Percentiles rank a stretch among this genome's conserved stretches.
These are phyloP conservation scores for Phrixothrix hirtus DNA, from an alignment of 2,888 invertebrate genomes.

Conservation along the genomic window DNA sequence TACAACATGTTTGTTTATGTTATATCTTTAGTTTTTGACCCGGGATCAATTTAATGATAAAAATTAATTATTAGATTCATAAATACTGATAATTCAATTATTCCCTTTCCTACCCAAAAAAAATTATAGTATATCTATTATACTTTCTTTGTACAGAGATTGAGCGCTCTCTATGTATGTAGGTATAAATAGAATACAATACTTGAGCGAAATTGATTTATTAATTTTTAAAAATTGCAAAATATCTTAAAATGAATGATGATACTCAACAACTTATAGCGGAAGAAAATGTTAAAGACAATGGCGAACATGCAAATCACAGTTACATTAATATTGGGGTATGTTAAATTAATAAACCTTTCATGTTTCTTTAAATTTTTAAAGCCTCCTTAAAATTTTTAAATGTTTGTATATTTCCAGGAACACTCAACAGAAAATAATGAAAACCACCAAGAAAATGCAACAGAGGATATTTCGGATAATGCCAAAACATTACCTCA, in stretches of 20 bases:
- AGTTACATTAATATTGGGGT: background rate
- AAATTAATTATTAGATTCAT: no score
- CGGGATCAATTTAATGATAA: no score
- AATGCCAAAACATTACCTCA: conserved; percentile 60
- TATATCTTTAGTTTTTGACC: no score
- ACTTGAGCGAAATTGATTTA: background rate
- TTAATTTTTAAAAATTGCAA: background rate
- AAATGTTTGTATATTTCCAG: no score
- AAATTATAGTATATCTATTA: no score
- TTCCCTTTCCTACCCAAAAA: background rate
- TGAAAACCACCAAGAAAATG: background rate
- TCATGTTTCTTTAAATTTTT: background rate
- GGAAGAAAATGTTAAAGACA: background rate
- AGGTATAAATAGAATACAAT: background rate
- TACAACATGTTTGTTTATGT: no score
- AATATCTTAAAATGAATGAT: background rate
- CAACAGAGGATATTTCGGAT: background rate
- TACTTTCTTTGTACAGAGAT: background rate
- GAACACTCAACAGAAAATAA: background rate
- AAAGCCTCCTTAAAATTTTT: no score
- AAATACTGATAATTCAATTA: background rate
- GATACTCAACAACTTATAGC: background rate
- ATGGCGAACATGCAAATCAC: background rate
- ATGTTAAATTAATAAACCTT: background rate
- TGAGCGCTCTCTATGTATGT: background rate